phyloP scores from a whole-genome alignment of 2,113 vertebrate species.

The Indicator indicator region DNA sequence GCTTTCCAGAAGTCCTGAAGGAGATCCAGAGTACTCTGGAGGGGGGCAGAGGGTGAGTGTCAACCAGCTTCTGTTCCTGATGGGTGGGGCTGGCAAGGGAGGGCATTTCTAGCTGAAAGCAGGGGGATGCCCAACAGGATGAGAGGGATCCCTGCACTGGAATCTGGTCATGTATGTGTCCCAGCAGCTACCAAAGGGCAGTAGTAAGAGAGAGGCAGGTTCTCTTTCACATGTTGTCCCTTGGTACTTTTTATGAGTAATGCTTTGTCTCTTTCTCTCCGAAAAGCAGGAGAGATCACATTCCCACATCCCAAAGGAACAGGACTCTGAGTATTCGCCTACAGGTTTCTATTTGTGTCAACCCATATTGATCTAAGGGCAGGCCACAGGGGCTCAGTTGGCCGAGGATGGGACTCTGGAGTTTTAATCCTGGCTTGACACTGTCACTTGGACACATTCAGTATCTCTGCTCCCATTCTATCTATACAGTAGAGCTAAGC shows the following conservation, averaged over 20 bases:
- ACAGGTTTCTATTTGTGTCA: slow-evolving; percentile 66
- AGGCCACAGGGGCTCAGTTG: slow-evolving; percentile 52
- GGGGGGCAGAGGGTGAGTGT: slow-evolving; percentile 86
- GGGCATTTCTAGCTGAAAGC: neutral
- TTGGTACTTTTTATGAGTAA: slow-evolving; percentile 23
- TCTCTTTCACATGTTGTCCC: slow-evolving; percentile 36
- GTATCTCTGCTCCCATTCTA: slow-evolving; percentile 69
- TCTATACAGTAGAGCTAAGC: slow-evolving; percentile 46
- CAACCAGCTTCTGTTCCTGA: neutral
- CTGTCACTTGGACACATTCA: slow-evolving; percentile 53
- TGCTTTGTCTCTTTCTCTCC: slow-evolving; percentile 71
- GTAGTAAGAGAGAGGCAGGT: neutral
- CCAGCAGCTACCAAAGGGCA: neutral
- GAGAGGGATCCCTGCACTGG: neutral
- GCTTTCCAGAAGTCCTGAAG: slow-evolving; percentile 87
- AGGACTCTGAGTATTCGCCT: slow-evolving; percentile 71
- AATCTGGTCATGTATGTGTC: neutral
- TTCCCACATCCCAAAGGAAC: slow-evolving; percentile 66
- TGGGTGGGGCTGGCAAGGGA: neutral
- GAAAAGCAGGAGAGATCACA: slow-evolving; percentile 71
- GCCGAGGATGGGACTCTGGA: slow-evolving; percentile 63
- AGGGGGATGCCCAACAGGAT: neutral
- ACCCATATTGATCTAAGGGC: slow-evolving; percentile 52
- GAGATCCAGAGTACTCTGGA: slow-evolving; percentile 97
- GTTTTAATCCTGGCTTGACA: slow-evolving; percentile 63